phyloP scores from a whole-genome alignment of 2,888 invertebrate species.

The Pachydiplax longipennis region DNA sequence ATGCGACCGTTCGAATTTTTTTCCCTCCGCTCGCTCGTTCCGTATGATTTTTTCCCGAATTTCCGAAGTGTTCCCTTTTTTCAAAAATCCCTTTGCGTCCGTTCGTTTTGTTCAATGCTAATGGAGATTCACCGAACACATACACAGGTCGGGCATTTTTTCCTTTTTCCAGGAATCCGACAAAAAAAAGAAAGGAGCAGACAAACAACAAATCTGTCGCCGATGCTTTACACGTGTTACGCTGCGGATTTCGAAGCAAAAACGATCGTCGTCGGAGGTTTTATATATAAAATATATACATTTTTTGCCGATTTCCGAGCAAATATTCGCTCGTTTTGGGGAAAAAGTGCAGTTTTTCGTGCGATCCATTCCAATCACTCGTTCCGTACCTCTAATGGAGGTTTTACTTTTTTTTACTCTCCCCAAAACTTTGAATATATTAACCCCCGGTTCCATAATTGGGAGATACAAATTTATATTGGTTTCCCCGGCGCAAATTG shows the following conservation, averaged over 20 bases:
- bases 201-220: neutral
- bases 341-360: constrained; percentile 13
- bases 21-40: neutral
- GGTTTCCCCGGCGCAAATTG: neutral
- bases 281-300: neutral
- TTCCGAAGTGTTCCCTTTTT: neutral
- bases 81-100: neutral
- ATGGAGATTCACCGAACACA: constrained; percentile 36
- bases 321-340: neutral
- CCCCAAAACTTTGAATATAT: neutral
- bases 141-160: neutral
- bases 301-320: neutral
- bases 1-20: neutral
- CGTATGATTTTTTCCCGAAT: constrained; percentile 11
- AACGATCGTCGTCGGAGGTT: neutral
- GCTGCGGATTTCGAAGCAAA: constrained; percentile 12
- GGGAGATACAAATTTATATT: neutral
- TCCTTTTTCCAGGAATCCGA: neutral
- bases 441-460: neutral
- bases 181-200: neutral
- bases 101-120: constrained; percentile 23
- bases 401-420: neutral
- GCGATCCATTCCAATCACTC: constrained; percentile 23
- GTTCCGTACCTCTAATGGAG: constrained; percentile 12
- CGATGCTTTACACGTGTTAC: constrained; percentile 39